These are phyloP conservation scores for Eriocheir sinensis DNA, from an alignment of 1,140 invertebrate genomes.

Conservation along the genomic window DNA sequence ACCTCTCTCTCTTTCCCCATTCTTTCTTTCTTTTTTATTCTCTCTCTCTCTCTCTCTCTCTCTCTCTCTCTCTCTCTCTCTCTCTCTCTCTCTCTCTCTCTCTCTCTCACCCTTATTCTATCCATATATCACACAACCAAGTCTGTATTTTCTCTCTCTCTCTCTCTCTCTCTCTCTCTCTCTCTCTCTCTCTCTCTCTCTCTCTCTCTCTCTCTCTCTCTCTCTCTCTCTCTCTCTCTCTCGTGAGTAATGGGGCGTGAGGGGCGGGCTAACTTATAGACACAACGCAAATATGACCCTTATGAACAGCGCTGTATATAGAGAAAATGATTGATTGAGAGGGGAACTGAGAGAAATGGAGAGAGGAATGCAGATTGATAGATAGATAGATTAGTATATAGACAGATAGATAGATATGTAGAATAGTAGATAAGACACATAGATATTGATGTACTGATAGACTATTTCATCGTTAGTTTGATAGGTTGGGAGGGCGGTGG, in stretches of 20 bases:
- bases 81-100: not conserved
- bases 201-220: not conserved
- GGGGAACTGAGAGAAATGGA: not conserved
- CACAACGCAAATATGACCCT: not conserved
- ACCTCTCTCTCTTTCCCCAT: not conserved
- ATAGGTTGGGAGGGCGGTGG: too few relatives aligned
- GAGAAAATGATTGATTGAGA: not conserved
- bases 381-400: too few relatives aligned
- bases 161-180: not conserved
- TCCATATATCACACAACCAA: not conserved
- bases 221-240: not conserved
- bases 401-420: too few relatives aligned
- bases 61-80: not conserved
- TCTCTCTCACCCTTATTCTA: not conserved
- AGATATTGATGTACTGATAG: too few relatives aligned
- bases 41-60: constrained; percentile 1
- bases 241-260: too few relatives aligned
- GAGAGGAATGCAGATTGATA: not conserved
- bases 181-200: not conserved
- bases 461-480: too few relatives aligned
- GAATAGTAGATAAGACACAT: too few relatives aligned
- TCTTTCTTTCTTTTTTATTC: constrained; percentile 10
- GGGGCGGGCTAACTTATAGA: not conserved
- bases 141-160: not conserved
- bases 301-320: not conserved